phyloP scores from a whole-genome alignment of 2,797 vertebrate species.

The Mormyrops attenuatus region DNA sequence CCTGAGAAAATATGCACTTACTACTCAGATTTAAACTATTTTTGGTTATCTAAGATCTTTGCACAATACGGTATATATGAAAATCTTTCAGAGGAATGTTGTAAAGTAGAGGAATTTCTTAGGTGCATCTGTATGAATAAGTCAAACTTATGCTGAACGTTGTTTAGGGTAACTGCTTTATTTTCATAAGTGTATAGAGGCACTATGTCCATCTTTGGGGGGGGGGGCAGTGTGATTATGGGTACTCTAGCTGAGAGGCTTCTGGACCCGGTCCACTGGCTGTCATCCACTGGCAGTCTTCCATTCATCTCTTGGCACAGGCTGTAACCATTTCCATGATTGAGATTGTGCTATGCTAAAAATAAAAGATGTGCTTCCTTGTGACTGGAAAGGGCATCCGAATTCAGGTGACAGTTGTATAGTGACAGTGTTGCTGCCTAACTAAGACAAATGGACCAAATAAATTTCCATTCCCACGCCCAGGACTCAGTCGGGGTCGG shows the following conservation, averaged over 20 bases:
- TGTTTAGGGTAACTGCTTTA: conserved; percentile 57
- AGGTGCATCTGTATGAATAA: not conserved
- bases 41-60: not conserved
- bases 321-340: conserved; percentile 41
- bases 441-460: conserved; percentile 32
- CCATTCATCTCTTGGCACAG: conserved; percentile 46
- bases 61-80: not conserved
- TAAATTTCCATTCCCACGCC: conserved; percentile 33
- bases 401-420: conserved; percentile 23
- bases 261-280: conserved; percentile 42
- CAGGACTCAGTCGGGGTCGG: conserved; percentile 73
- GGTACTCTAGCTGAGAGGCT: conserved; percentile 43
- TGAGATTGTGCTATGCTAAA: conserved; percentile 35
- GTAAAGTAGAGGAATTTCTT: not conserved
- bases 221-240: conserved; percentile 10
- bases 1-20: not conserved
- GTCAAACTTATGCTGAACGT: not conserved
- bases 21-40: not conserved
- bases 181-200: conserved; percentile 72
- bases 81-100: not conserved
- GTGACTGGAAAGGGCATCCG: conserved; percentile 29
- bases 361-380: conserved; percentile 28
- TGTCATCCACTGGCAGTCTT: conserved; percentile 38
- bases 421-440: conserved; percentile 41
- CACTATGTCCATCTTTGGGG: conserved; percentile 61